These are phyloP conservation scores for Colinus virginianus DNA, from an alignment of 2,113 vertebrate species.

Conservation along the genomic window DNA sequence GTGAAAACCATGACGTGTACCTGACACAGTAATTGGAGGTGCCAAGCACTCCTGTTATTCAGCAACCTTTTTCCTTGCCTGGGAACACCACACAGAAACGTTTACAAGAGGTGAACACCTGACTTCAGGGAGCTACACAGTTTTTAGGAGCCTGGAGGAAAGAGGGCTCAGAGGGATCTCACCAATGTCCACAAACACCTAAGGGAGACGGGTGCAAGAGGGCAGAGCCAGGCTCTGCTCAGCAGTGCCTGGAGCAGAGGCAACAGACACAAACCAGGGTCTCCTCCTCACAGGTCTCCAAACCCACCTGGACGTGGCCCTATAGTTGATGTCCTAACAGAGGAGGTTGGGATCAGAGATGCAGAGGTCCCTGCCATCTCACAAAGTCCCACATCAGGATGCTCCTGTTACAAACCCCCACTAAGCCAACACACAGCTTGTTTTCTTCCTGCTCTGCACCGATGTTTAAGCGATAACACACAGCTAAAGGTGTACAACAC, in stretches of 20 bases:
- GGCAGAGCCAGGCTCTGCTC: neutral
- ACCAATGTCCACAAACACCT: neutral
- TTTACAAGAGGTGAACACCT: neutral
- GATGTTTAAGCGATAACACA: fast-evolving
- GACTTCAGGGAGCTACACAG: neutral
- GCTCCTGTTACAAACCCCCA: fast-evolving
- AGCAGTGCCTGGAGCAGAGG: neutral
- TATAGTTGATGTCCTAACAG: neutral
- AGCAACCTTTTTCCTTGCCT: neutral
- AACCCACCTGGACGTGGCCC: neutral
- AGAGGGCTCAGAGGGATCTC: neutral
- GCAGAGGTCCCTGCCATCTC: neutral
- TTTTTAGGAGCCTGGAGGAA: neutral
- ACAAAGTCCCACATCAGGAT: neutral
- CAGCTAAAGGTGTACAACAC: fast-evolving
- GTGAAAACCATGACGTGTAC: neutral
- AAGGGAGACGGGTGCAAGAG: neutral
- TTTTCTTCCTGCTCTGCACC: fast-evolving
- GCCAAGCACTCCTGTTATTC: neutral
- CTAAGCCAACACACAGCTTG: fast-evolving
- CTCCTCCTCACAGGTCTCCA: neutral
- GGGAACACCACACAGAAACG: too few species aligned
- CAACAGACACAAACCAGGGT: neutral
- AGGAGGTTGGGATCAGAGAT: neutral
- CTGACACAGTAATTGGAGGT: neutral